Conservation (phyloP, 2,797 vertebrate genomes). For the Coilia nasus region DNA sequence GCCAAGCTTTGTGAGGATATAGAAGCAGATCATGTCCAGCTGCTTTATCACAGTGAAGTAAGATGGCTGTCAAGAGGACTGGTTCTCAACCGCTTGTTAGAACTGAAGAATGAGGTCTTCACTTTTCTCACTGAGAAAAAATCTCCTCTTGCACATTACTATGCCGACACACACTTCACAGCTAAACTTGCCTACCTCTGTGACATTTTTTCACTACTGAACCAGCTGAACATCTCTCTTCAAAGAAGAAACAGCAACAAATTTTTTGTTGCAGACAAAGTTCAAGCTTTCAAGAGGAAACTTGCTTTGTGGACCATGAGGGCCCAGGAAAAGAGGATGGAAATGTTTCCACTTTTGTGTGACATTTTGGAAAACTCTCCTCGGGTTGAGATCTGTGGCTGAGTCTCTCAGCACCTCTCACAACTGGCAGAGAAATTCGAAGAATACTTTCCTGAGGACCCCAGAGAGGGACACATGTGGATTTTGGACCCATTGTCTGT, state of each 20-base stretch:
- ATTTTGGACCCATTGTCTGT: too few species aligned
- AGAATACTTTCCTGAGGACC: too few species aligned
- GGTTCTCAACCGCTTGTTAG: constrained; percentile 26
- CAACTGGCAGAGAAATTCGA: too few species aligned
- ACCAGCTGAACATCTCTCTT: constrained; percentile 34
- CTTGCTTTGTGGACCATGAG: too few species aligned
- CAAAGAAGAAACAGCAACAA: constrained; percentile 33
- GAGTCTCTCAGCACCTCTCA: too few species aligned
- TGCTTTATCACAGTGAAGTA: constrained; percentile 40
- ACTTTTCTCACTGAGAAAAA: constrained; percentile 28
- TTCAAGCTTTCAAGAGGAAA: too few species aligned
- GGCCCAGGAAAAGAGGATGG: too few species aligned
- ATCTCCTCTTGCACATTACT: constrained; percentile 22
- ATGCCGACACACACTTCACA: constrained; percentile 20
- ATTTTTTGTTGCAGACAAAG: constrained; percentile 39
- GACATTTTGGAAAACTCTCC: too few species aligned
- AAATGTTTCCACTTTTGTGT: too few species aligned
- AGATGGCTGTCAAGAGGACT: constrained; percentile 25
- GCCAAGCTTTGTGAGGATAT: constrained; percentile 17
- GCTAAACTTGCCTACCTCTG: constrained; percentile 32
- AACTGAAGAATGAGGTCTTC: constrained; percentile 32
- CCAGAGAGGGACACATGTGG: too few species aligned
- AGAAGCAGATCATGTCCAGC: constrained; percentile 37
- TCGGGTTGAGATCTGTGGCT: too few species aligned
- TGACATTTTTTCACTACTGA: constrained; percentile 36